Evolutionary conservation across 1,140 invertebrate species (phyloP), one percentile per base, ranked within the genome.

Genomic region (Aphelenchoides besseyi): DNA sequence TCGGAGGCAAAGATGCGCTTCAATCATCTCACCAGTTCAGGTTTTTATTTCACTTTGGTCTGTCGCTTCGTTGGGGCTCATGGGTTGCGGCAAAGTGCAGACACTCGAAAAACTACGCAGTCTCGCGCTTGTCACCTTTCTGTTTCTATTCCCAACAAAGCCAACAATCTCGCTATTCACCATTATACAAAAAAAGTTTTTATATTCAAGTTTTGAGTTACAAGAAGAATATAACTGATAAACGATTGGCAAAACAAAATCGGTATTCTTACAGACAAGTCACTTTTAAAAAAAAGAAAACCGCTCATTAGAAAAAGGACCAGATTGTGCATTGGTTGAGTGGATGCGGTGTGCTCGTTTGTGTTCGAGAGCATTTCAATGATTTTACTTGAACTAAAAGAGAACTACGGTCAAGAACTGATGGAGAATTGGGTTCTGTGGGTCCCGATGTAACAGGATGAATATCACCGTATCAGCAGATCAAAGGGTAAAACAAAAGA

Each of bases 251-350:
- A 12, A 23, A 48, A 48, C 41, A 48, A 48, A n/a, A n/a, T n/a
- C n/a, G n/a, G n/a, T n/a, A n/a, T n/a, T n/a, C n/a, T n/a, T n/a
- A n/a, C n/a, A n/a, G n/a, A n/a, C n/a, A n/a, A n/a, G n/a, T n/a
- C n/a, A n/a, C n/a, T n/a, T n/a, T n/a, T 48, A 16, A 23, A 23
- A 23, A 16, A 48, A 12, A 48, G 41, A 48, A 12, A 48, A 48
- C 41, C 41, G 41, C 41, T 23, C 41, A 48, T 23, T 48, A 23
- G 41, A 23, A 12, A 23, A 23, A 23, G 12, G 41, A 48, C 41
- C 41, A 48, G 41, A 48, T 48, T 48, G 41, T 48, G 41, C 41
- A 48, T 12, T 48, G 41, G 41, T n/a, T n/a, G n/a, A n/a, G n/a
- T n/a, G n/a, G n/a, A n/a, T n/a, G n/a, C n/a, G n/a, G n/a, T n/a